Evolutionary conservation across 1,140 invertebrate genomes (phyloP), one percentile per base, ranked within the genome.

Genomic region (Cotesia typhae): DNA sequence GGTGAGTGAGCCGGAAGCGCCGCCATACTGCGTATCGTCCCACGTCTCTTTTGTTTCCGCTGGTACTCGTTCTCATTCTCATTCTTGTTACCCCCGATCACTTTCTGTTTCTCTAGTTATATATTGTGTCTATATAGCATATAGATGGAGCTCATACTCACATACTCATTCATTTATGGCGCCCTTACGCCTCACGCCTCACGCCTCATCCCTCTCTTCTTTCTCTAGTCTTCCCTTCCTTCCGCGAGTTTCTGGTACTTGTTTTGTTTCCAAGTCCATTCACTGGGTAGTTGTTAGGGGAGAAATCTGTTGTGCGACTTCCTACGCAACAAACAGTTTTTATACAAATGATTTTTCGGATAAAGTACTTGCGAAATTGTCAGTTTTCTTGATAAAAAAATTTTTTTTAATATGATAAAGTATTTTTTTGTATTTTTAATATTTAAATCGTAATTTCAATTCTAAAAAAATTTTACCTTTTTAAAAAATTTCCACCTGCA

Each of bases 1-100:
- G 84, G 84, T 84, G 84, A 87, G 84, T 83, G 83, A 86, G 79
- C 85, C 84, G 85, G 85, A 87, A 86, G 78, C 83, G 82, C 78
- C 82, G 83, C 84, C 84, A 85, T 85, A 84, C 83, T 85, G 82
- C 83, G 79, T 81, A 81, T 83, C 81, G 78, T 80, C 79, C 80
- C 79, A 79, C 76, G 79, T 80, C 77, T 76, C 82, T 82, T 84
- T 85, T 87, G 82, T 87, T 85, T 87, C 82, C 83, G 82, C 82
- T 85, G 10, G 28, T 28, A 28, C 28, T 28, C 28, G 28, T 28
- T 28, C 28, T 28, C 28, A 3, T 28, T 28, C 28, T 28, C 41
- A 10, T 47, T 9, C 78, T 84, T 80, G 78, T 80, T 80, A 74
- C 70, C 74, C 78, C 74, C 80, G 79, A 84, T 84, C 80, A 79